Conservation (phyloP, 2,113 vertebrate genomes). For the Gobiocypris rarus region DNA sequence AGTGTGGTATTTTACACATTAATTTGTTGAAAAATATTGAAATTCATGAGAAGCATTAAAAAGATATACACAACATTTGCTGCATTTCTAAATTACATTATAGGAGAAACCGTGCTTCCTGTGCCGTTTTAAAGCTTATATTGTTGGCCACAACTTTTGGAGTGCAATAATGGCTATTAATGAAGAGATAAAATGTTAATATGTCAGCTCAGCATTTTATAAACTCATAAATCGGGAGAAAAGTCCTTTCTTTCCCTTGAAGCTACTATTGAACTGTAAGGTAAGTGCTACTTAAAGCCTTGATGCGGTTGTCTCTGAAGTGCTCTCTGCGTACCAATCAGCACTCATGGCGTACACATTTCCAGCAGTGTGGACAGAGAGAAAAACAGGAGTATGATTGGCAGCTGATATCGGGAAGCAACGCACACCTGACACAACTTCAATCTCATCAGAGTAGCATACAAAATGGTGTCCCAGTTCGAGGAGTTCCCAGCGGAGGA, state of each 20-base stretch:
- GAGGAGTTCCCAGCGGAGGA: constrained; percentile 17
- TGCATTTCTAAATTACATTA: not conserved
- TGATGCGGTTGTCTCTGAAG: not conserved
- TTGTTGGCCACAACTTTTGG: not conserved
- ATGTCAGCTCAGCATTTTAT: not conserved
- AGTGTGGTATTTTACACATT: not conserved
- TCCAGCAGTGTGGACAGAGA: not conserved
- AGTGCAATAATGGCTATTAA: not conserved
- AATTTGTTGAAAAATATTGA: not conserved
- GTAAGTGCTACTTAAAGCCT: constrained; percentile 1
- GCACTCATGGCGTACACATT: not conserved
- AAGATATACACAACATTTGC: not conserved
- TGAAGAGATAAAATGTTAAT: not conserved
- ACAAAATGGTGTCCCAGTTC: constrained; percentile 22
- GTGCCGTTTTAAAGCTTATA: not conserved
- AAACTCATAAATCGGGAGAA: not conserved
- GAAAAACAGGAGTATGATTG: not conserved
- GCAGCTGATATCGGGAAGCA: not conserved
- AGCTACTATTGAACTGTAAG: not conserved
- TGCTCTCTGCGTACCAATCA: not conserved
- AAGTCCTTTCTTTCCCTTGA: not conserved
- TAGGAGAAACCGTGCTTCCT: not conserved
- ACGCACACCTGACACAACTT: constrained; percentile 10
- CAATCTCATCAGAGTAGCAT: not conserved
- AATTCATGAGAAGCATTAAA: not conserved